A percentile compares a stretch with the other conserved stretches of the same genome.
These are phyloP conservation scores for Apodemus sylvaticus DNA, from an alignment of 2,113 vertebrate species.

Conservation along the genomic window DNA sequence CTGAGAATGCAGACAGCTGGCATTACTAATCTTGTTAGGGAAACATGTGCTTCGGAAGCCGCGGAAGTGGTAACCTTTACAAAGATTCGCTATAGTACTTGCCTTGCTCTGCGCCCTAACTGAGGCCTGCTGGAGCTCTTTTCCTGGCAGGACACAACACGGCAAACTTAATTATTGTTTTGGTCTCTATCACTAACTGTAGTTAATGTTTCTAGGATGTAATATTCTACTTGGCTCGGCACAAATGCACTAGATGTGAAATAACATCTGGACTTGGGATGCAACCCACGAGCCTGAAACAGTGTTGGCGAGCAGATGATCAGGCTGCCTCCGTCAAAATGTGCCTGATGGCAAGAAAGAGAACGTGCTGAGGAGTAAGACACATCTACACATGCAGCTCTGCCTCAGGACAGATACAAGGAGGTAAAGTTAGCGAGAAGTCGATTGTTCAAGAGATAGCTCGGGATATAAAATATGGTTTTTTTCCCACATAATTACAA, in stretches of 20 bases:
- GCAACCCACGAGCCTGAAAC: neutral
- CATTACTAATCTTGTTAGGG: conserved; percentile 60
- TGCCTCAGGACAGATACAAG: neutral
- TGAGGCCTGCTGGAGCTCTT: neutral
- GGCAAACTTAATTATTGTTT: neutral
- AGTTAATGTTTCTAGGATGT: conserved; percentile 1
- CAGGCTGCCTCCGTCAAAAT: neutral
- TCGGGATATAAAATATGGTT: neutral
- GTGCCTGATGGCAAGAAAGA: neutral
- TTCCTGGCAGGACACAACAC: neutral
- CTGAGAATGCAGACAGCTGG: conserved; percentile 53
- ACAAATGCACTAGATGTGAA: conserved; percentile 12
- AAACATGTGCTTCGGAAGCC: conserved; percentile 39
- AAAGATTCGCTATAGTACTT: conserved; percentile 12
- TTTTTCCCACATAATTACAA: neutral
- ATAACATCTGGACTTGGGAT: neutral
- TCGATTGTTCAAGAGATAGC: neutral
- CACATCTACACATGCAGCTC: neutral
- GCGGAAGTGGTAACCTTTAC: conserved; percentile 34
- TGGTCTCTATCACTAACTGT: neutral
- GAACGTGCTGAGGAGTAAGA: neutral
- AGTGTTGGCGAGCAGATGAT: neutral
- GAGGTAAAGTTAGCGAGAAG: neutral
- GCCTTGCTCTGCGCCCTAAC: neutral
- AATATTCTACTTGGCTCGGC: neutral